phyloP scores from a whole-genome alignment of 2,888 invertebrate species.

The Punctoribates punctum region DNA sequence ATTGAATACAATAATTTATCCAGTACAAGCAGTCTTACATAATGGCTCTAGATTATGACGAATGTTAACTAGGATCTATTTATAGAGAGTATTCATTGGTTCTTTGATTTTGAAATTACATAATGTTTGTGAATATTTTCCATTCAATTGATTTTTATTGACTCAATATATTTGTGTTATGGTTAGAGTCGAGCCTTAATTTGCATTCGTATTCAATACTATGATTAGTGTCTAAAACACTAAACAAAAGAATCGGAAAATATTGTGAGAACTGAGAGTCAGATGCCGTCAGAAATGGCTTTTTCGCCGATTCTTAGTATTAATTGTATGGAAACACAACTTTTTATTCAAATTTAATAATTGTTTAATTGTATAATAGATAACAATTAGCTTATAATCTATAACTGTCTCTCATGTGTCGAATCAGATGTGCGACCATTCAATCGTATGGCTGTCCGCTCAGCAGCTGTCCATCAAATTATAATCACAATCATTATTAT shows the following conservation, averaged over 20 bases:
- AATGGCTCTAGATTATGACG: no score
- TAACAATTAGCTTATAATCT: slow-evolving; percentile 18
- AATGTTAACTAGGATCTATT: no score
- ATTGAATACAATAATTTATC: no score
- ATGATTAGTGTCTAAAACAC: background rate
- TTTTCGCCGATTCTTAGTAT: no score
- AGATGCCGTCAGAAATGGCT: no score
- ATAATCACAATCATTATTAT: slow-evolving; percentile 13
- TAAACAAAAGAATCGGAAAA: no score
- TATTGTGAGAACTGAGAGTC: no score
- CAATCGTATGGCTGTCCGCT: background rate
- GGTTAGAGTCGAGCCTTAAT: slow-evolving; percentile 6
- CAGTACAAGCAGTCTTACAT: no score
- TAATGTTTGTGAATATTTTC: background rate
- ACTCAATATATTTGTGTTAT: slow-evolving; percentile 15
- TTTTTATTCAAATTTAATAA: slow-evolving; percentile 27
- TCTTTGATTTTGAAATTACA: no score
- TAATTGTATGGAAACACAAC: background rate
- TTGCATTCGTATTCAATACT: background rate
- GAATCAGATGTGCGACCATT: slow-evolving; percentile 8
- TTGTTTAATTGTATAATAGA: slow-evolving; percentile 9
- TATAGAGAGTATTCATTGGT: no score
- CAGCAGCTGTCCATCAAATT: slow-evolving; percentile 25
- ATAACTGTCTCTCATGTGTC: background rate
- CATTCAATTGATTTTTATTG: slow-evolving; percentile 33